Evolutionary conservation across 2,888 invertebrate species (phyloP).

Genomic region (Conistra vaccinii): DNA sequence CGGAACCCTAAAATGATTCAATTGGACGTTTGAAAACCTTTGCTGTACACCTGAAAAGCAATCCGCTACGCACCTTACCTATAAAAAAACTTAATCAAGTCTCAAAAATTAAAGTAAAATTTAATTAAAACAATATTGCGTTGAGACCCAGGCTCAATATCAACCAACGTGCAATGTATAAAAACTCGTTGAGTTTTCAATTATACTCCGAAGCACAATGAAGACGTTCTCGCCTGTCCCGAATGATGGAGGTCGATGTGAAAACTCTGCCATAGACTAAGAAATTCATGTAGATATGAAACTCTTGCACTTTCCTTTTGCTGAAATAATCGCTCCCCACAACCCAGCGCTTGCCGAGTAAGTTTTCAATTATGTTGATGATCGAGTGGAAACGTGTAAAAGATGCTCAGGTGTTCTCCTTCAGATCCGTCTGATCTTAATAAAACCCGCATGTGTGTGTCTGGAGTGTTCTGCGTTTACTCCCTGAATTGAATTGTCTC

Average conservation of each 20-base stretch:
- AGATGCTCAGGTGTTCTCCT: background rate
- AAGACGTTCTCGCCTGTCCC: constrained; percentile 76
- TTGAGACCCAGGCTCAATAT: constrained; percentile 15
- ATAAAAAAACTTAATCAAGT: constrained; percentile 5
- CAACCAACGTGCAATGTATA: constrained; percentile 33
- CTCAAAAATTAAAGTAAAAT: constrained; percentile 20
- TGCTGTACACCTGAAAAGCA: background rate
- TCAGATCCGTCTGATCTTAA: background rate
- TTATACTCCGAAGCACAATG: constrained; percentile 72
- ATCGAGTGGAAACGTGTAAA: background rate
- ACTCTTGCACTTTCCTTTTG: background rate
- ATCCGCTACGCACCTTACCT: background rate
- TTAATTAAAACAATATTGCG: constrained; percentile 38
- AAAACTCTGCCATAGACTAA: constrained; percentile 65
- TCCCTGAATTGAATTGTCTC: background rate
- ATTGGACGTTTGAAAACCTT: background rate
- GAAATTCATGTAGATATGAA: background rate
- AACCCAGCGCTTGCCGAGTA: no score
- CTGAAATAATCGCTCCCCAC: no score
- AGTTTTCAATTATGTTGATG: background rate
- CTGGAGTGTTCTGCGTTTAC: background rate
- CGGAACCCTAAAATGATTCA: background rate
- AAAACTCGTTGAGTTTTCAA: constrained; percentile 71
- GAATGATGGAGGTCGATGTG: constrained; percentile 75
- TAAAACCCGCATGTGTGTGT: background rate